Evolutionary conservation across 1,140 invertebrate genomes (phyloP), one percentile per base, ranked within the genome.

Genomic region (Achroia grisella): DNA sequence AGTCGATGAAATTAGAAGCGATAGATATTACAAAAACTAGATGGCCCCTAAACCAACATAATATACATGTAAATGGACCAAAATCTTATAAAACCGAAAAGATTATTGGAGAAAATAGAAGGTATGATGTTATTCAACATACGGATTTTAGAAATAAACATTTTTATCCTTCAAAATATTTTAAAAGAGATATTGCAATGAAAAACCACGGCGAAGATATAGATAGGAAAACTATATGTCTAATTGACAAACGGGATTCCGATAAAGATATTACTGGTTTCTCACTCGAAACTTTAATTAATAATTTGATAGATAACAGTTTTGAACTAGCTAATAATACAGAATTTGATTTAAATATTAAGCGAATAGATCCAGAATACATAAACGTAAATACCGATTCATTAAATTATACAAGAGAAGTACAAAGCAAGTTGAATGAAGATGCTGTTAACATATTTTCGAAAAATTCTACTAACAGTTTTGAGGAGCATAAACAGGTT

Each of bases 1-100:
- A 66, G 12, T 52, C 55, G 39, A 15, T 65, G 4, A 74, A 71
- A 40, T 40, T 45, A 23, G 63, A 70, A 31, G 63, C 50, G 14
- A 30, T 67, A 10, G 71, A 71, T 39, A 40, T 77, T 6, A 62
- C 66, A 0, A 76, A 68, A 44, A 71, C 70, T 10, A 71, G 71
- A 48, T 77, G 75, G 78, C 70, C 72, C 0, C n/a, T 50, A 37
- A 67, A 65, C 10, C 68, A 64, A 52, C 52, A 56, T 17, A 44
- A 51, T 13, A 44, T 46, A 29, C 44, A 50, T 10, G 28, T 8
- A 10, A 27, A 14, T 41, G 10, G 4, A 29, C 8, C 12, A 34
- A 37, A 37, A 37, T n/a, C 12, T 1, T 12, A 53, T 39, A 8
- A 56, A 57, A 46, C 40, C 51, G 30, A 41, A 45, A 39, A 8